Conservation (phyloP, 2,888 invertebrate species). For the Achlya flavicornis region DNA sequence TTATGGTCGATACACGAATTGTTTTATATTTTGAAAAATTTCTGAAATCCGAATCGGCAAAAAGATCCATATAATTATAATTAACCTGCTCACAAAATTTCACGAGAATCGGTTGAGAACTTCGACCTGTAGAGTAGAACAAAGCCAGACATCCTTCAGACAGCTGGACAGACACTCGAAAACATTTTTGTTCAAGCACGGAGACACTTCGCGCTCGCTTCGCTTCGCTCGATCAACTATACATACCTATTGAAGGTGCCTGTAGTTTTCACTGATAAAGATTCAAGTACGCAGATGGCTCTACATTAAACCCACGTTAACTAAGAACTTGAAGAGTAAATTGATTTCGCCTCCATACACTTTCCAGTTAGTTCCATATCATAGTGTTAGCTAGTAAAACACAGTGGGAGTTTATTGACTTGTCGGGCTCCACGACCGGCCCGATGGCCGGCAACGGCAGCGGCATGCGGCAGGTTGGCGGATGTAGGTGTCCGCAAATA, state of each 20-base stretch:
- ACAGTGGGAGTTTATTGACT: conserved; percentile 73
- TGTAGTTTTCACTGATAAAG: neutral
- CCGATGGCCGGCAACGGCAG: conserved; percentile 27
- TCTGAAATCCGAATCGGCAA: no score
- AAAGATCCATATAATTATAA: no score
- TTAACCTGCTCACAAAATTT: no score
- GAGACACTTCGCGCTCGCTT: no score
- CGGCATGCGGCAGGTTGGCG: conserved; percentile 69
- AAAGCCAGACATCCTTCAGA: no score
- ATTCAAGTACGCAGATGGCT: neutral
- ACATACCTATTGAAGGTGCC: neutral
- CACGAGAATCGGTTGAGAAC: no score
- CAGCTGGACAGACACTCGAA: no score
- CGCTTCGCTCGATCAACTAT: neutral
- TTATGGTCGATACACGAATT: no score
- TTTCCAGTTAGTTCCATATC: conserved; percentile 42
- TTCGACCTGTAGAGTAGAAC: no score
- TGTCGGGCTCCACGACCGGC: conserved; percentile 37
- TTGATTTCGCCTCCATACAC: conserved; percentile 31
- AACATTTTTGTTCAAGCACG: no score
- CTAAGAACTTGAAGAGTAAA: conserved; percentile 19
- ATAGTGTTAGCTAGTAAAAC: conserved; percentile 35
- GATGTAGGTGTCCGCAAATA: conserved; percentile 81
- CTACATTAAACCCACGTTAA: conserved; percentile 15
- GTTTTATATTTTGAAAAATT: no score